Percentiles rank a stretch among this genome's conserved stretches.
phyloP scores from a whole-genome alignment of 1,140 invertebrate species.

The Hesperophylax magnus region DNA sequence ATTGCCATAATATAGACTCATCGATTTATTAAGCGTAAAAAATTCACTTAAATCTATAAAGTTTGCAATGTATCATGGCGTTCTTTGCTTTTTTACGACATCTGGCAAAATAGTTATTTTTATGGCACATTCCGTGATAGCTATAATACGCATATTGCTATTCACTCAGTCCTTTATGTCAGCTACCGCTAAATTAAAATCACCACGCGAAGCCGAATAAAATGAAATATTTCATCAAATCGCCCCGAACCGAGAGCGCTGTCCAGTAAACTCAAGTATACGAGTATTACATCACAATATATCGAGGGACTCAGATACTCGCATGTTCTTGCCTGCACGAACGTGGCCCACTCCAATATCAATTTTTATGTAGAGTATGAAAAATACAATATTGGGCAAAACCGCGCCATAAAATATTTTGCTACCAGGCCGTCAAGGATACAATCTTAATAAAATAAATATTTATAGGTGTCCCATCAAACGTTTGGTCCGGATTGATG shows the following conservation, averaged over 20 bases:
- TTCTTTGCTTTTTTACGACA: slow-evolving; percentile 36
- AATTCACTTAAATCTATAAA: slow-evolving; percentile 40
- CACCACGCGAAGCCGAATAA: slow-evolving; percentile 37
- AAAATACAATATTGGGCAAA: slow-evolving; percentile 58
- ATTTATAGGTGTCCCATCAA: slow-evolving; percentile 70
- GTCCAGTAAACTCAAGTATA: slow-evolving; percentile 36
- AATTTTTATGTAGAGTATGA: slow-evolving; percentile 53
- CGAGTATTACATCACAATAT: slow-evolving; percentile 18
- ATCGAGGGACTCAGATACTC: slow-evolving; percentile 5
- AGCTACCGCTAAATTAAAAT: slow-evolving; percentile 24
- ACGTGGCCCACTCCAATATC: slow-evolving; percentile 42
- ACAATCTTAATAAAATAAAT: slow-evolving; percentile 71
- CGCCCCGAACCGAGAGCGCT: slow-evolving; percentile 15
- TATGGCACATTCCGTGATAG: slow-evolving; percentile 32
- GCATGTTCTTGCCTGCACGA: slow-evolving; percentile 3
- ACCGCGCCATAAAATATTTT: slow-evolving; percentile 66
- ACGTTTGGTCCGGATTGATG: slow-evolving; percentile 56
- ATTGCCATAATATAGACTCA: slow-evolving; percentile 20
- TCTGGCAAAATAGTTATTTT: slow-evolving; percentile 39
- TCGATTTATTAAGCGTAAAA: slow-evolving; percentile 39
- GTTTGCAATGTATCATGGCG: slow-evolving; percentile 10
- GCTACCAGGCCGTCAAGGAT: slow-evolving; percentile 65
- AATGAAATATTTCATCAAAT: slow-evolving; percentile 40
- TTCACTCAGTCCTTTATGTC: slow-evolving; percentile 38
- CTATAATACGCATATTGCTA: slow-evolving; percentile 40